Conservation (phyloP, 2,797 vertebrate genomes). For the Centroberyx gerrardi region DNA sequence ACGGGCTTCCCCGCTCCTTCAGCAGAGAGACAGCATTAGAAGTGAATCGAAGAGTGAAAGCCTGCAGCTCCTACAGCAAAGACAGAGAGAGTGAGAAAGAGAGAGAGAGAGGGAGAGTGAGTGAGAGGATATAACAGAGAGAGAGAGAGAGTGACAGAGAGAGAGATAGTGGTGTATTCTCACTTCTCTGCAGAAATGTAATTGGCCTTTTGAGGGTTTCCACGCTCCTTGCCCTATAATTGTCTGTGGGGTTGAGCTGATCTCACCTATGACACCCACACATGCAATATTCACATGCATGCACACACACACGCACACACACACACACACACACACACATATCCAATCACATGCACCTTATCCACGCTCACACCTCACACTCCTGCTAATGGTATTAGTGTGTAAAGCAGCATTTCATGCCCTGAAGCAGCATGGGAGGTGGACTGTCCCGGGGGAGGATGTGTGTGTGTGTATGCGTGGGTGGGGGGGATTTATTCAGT, state of each 20-base stretch:
- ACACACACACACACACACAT: slow-evolving; percentile 1
- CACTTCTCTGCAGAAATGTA: slow-evolving; percentile 36
- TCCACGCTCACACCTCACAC: slow-evolving; percentile 9
- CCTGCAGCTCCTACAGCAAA: neutral
- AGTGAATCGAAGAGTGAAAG: neutral
- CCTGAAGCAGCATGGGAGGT: slow-evolving; percentile 53
- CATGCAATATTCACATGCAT: neutral
- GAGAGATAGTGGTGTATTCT: neutral
- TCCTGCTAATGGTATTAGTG: slow-evolving; percentile 34
- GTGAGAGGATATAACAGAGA: neutral
- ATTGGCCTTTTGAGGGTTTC: slow-evolving; percentile 54
- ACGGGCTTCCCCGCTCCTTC: slow-evolving; percentile 10
- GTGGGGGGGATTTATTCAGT: neutral
- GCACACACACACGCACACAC: slow-evolving; percentile 6
- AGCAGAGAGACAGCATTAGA: neutral
- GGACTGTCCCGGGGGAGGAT: slow-evolving; percentile 15
- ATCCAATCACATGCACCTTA: slow-evolving; percentile 12
- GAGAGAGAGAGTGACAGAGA: neutral
- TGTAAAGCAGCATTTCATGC: slow-evolving; percentile 27
- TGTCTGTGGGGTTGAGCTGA: slow-evolving; percentile 21
- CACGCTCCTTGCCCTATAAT: slow-evolving; percentile 32
- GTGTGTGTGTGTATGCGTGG: too few relatives aligned
- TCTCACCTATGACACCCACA: slow-evolving; percentile 27
- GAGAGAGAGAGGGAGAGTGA: neutral
- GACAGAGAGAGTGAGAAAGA: neutral